These are phyloP conservation scores for Anser brachyrhynchus DNA, from an alignment of 2,113 vertebrate species.

Conservation along the genomic window DNA sequence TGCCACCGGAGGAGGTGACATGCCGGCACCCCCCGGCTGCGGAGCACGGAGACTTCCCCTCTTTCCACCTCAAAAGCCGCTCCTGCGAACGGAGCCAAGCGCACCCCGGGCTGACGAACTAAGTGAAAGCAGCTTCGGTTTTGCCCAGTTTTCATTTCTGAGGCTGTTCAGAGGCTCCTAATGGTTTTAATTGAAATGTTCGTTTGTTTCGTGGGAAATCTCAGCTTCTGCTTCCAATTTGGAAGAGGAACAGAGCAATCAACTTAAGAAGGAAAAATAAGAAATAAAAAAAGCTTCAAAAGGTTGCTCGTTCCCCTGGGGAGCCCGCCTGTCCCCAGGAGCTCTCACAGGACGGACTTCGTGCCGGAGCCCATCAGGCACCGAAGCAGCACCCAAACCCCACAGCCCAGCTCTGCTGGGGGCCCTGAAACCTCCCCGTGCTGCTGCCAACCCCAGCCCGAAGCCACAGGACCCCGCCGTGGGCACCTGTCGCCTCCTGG, in stretches of 20 bases:
- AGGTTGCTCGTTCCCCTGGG: accelerated
- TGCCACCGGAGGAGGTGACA: background rate
- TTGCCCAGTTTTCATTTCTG: background rate
- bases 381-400: background rate
- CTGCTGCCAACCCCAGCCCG: background rate
- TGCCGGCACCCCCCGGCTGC: background rate
- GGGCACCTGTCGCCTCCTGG: accelerated
- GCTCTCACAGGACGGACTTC: background rate
- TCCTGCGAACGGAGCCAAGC: accelerated
- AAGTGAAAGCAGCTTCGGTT: background rate
- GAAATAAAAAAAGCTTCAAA: background rate
- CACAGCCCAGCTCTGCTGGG: background rate
- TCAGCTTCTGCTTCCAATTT: slow-evolving; percentile 58
- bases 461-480: accelerated
- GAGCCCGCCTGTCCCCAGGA: background rate
- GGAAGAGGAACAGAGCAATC: slow-evolving; percentile 35
- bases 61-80: background rate
- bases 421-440: background rate
- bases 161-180: background rate
- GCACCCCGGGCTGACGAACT: background rate
- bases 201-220: slow-evolving; percentile 44
- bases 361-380: background rate
- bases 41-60: background rate
- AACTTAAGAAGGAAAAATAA: background rate
- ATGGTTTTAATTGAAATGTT: slow-evolving; percentile 39